Percentiles rank a stretch among this genome's conserved stretches.
Conservation (phyloP, 2,113 vertebrate species). For the Apteryx mantelli region DNA sequence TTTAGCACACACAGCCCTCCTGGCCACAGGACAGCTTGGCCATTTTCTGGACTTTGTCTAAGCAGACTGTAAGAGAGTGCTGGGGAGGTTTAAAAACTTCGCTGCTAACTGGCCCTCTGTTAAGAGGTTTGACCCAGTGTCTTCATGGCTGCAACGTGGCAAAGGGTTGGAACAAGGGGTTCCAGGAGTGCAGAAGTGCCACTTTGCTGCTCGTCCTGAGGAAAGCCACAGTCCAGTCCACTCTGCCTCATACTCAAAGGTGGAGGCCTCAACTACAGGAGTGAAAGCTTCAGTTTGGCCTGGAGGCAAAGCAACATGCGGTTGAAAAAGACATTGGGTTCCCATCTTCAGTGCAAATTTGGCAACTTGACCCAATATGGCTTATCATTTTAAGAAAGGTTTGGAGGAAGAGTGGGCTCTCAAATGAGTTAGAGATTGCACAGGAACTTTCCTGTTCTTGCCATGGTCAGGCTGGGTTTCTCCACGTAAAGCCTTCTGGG, state of each 20-base stretch:
- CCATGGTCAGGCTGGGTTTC: background rate
- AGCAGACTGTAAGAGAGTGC: background rate
- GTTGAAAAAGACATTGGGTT: background rate
- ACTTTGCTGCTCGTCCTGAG: background rate
- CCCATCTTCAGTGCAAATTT: background rate
- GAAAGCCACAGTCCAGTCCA: background rate
- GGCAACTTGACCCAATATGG: background rate
- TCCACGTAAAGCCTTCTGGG: rapidly evolving
- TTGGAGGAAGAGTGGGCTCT: background rate
- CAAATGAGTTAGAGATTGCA: background rate
- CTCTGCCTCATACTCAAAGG: background rate
- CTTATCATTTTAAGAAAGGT: background rate
- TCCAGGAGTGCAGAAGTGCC: background rate
- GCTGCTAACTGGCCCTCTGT: background rate
- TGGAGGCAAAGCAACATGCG: background rate
- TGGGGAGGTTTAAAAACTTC: background rate
- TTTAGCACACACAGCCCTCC: background rate
- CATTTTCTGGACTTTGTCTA: background rate
- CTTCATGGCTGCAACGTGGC: background rate
- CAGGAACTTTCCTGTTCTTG: background rate
- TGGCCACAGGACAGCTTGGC: background rate
- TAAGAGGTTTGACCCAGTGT: background rate
- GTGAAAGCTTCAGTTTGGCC: background rate
- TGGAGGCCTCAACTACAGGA: background rate
- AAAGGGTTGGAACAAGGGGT: background rate